A percentile compares a stretch with the other conserved stretches of the same genome.
phyloP scores from a whole-genome alignment of 2,888 invertebrate genomes.

The Mamestra brassicae region DNA sequence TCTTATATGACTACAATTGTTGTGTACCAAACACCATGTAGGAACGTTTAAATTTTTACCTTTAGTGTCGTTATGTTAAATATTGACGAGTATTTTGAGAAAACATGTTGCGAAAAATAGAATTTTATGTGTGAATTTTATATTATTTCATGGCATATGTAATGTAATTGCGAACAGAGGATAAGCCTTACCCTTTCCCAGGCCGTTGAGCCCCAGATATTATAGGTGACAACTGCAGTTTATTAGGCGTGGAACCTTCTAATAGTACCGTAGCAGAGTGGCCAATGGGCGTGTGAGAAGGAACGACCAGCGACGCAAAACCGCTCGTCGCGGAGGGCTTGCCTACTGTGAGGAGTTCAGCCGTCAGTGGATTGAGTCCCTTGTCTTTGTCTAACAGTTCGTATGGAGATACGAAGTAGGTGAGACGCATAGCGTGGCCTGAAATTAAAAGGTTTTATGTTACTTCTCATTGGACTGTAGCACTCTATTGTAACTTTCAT shows the following conservation, averaged over 20 bases:
- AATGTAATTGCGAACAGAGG: neutral
- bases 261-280: constrained; percentile 97
- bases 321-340: constrained; percentile 81
- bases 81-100: too few relatives aligned
- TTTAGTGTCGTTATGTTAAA: too few relatives aligned
- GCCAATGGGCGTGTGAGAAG: constrained; percentile 92
- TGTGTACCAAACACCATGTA: too few relatives aligned
- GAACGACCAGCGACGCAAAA: constrained; percentile 83
- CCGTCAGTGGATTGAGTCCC: constrained; percentile 93
- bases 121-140: neutral
- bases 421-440: constrained; percentile 98
- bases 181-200: constrained; percentile 92
- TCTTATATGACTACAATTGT: too few relatives aligned
- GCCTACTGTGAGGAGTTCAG: constrained; percentile 93
- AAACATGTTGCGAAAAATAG: too few relatives aligned
- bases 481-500: too few relatives aligned
- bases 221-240: constrained; percentile 94
- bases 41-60: too few relatives aligned
- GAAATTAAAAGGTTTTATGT: constrained; percentile 57
- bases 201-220: constrained; percentile 93
- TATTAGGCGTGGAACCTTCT: constrained; percentile 96
- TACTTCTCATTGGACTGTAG: neutral
- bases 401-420: constrained; percentile 98
- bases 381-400: constrained; percentile 96
- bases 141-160: neutral